Base-by-base conservation (phyloP, 2,797 vertebrate species). In the Aldrovandia affinis region DNA sequence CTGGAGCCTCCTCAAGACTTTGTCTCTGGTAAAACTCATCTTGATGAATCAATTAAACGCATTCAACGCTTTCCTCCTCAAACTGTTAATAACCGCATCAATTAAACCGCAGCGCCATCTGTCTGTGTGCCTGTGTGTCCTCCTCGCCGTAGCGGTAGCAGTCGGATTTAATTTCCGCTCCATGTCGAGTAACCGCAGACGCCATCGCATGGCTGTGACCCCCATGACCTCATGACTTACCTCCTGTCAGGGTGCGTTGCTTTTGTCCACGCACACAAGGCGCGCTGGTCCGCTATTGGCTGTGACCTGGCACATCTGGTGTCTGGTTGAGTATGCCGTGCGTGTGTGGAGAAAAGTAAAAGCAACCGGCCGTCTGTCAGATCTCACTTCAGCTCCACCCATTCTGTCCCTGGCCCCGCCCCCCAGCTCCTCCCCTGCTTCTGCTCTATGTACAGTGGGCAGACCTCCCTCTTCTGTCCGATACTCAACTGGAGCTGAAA, bases 1-100 rank as follows among this genome's bases (percentile, higher is more conserved):
- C 92, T 95, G 91, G 89, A 93, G 70, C 78, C 91, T 77, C 92
- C 92, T 83, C 92, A 85, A 78, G 92, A 94, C 91, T 95, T 94
- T 95, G 78, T 93, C 85, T 93, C 93, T 86, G 94, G 93, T 96
- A 94, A 95, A 94, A 86, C 54, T 80, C 55, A 42, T 77, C 61
- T 85, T 85, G 80, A 75, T 85, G 70, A 85, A 82, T 85, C 57
- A 82, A 63, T 84, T 84, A 84, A 84, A 84, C 83, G 25, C 61
- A 84, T 79, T 84, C 80, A 84, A 84, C n/a, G 57, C 80, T 81
- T 85, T n/a, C 55, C 73, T 82, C 70, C 83, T 50, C 47, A 73
- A 59, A 81, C 84, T 52, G 57, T 85, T 85, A 85, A 85, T 80
- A 83, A 61, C 55, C 52, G 30, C 83, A 80, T 81, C 78, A 59